Conservation (phyloP, 2,113 vertebrate species). For the Puffinus mauretanicus region DNA sequence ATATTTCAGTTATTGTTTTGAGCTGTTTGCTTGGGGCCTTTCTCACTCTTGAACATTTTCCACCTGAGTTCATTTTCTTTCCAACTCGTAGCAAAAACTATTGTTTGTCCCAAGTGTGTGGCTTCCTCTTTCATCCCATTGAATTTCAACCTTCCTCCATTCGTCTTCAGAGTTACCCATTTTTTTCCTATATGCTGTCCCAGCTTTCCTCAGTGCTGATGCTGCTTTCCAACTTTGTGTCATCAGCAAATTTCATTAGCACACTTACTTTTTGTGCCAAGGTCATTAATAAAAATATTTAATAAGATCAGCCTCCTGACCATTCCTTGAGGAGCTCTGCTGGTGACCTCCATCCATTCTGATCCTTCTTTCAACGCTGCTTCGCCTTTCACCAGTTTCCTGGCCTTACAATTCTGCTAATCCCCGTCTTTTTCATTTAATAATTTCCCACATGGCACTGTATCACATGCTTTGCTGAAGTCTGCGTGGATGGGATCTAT, state of each 20-base stretch:
- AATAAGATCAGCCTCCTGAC: conserved; percentile 32
- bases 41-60: neutral
- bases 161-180: neutral
- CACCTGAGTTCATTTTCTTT: neutral
- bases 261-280: conserved; percentile 3
- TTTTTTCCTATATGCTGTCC: neutral
- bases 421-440: neutral
- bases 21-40: neutral
- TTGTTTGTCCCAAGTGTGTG: neutral
- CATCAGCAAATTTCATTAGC: conserved; percentile 41
- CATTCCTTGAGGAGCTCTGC: conserved; percentile 11
- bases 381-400: neutral
- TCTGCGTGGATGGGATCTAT: neutral
- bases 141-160: neutral
- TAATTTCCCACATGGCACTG: neutral
- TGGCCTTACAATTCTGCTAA: neutral
- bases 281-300: conserved; percentile 42
- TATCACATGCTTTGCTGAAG: neutral
- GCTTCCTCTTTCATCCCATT: neutral
- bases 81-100: accelerated
- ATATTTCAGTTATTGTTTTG: neutral
- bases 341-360: neutral
- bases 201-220: neutral
- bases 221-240: conserved; percentile 34
- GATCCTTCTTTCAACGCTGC: neutral